phyloP scores from a whole-genome alignment of 2,888 invertebrate genomes.

The Folsomia candida region DNA sequence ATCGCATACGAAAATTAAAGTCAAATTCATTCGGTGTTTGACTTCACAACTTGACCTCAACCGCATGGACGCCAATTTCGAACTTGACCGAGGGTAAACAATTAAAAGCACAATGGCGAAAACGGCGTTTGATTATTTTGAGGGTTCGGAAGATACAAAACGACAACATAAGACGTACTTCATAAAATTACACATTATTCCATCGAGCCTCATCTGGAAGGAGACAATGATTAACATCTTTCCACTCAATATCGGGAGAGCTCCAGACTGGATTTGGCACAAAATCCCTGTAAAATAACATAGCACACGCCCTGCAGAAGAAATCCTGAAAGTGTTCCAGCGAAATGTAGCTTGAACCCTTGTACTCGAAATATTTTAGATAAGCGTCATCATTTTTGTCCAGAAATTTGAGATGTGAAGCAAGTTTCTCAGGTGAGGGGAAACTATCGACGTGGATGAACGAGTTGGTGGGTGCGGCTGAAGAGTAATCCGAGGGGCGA shows the following conservation, averaged over 20 bases:
- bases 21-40: no score
- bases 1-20: no score
- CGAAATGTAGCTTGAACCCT: slow-evolving; percentile 1
- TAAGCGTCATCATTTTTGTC: slow-evolving; percentile 28
- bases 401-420: slow-evolving; percentile 32
- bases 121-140: no score
- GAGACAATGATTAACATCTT: slow-evolving; percentile 9
- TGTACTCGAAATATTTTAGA: slow-evolving; percentile 13
- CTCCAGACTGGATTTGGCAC: background rate
- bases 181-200: no score
- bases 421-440: slow-evolving; percentile 32
- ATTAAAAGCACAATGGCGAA: no score
- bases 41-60: no score
- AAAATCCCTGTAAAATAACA: background rate
- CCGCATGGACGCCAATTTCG: no score
- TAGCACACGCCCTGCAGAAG: background rate
- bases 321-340: background rate
- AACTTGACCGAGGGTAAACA: no score
- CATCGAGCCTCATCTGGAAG: background rate
- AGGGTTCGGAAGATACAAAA: no score
- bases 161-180: no score
- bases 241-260: background rate
- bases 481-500: slow-evolving; percentile 38
- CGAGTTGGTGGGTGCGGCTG: slow-evolving; percentile 43
- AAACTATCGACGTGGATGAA: slow-evolving; percentile 47